These are phyloP conservation scores for Dendroctonus ponderosae DNA, from an alignment of 1,140 invertebrate species.

Conservation along the genomic window DNA sequence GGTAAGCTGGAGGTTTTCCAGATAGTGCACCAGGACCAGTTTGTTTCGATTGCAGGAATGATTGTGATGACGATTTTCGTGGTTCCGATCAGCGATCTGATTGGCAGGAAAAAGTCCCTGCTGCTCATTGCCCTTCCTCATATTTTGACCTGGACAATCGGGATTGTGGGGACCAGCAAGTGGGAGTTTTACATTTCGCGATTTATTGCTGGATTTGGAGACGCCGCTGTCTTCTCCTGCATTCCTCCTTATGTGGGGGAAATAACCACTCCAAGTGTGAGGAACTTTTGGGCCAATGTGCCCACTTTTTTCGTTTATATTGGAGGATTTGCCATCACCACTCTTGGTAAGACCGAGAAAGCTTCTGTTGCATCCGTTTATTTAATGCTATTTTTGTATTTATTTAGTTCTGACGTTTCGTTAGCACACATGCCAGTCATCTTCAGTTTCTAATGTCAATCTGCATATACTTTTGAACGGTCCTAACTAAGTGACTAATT, in stretches of 20 bases:
- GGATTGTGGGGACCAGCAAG: constrained; percentile 17
- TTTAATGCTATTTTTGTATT: no score
- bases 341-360: constrained; percentile 25
- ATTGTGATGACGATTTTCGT: constrained; percentile 14
- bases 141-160: constrained; percentile 16
- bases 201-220: constrained; percentile 38
- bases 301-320: constrained; percentile 53
- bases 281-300: constrained; percentile 47
- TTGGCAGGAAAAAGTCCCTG: constrained; percentile 39
- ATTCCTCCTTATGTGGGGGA: constrained; percentile 41
- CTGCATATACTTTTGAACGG: no score
- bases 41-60: constrained; percentile 13
- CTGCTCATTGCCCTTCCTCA: constrained; percentile 22
- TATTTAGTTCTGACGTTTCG: no score
- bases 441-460: no score
- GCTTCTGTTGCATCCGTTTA: no score
- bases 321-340: constrained; percentile 52
- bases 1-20: neutral
- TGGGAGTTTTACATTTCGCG: constrained; percentile 48
- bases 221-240: constrained; percentile 35
- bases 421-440: no score
- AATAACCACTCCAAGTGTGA: constrained; percentile 40
- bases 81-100: constrained; percentile 21
- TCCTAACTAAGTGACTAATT: no score
- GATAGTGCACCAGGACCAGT: neutral